Evolutionary conservation across 2,797 vertebrate species (phyloP).

Genomic region (Crenichthys baileyi): DNA sequence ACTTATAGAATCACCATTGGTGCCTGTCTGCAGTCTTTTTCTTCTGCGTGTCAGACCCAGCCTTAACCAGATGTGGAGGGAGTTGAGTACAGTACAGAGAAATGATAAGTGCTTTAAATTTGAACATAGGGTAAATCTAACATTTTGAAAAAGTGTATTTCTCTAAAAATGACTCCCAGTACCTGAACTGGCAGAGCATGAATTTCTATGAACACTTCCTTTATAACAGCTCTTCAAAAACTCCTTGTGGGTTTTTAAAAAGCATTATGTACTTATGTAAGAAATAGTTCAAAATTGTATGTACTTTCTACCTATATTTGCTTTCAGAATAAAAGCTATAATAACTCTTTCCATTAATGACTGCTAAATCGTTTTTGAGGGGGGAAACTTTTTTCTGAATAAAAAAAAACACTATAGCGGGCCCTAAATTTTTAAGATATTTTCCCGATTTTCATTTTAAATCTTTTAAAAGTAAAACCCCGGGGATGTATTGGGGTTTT

Average conservation of each 20-base stretch:
- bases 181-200: not conserved
- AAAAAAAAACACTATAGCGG: slow-evolving; percentile 12
- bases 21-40: not conserved
- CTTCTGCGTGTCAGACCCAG: not conserved
- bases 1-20: not conserved
- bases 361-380: slow-evolving; percentile 10
- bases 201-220: not conserved
- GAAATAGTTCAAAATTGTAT: not conserved
- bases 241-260: slow-evolving; percentile 11
- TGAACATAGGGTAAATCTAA: not conserved
- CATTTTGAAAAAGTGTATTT: not conserved
- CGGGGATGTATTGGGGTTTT: too few species aligned
- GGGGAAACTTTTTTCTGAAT: slow-evolving; percentile 11
- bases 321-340: slow-evolving; percentile 6
- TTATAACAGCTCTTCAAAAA: not conserved
- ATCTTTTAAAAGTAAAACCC: too few species aligned
- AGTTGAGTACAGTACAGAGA: not conserved
- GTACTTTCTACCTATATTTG: slow-evolving; percentile 9
- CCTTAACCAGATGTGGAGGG: not conserved
- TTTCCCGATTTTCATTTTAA: too few species aligned
- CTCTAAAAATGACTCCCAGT: not conserved
- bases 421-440: too few species aligned
- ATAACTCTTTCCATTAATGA: slow-evolving; percentile 22
- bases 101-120: not conserved
- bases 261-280: slow-evolving; percentile 9